Base-by-base conservation (phyloP, 2,888 invertebrate species). In the Lepidocyrtinus sp. region DNA sequence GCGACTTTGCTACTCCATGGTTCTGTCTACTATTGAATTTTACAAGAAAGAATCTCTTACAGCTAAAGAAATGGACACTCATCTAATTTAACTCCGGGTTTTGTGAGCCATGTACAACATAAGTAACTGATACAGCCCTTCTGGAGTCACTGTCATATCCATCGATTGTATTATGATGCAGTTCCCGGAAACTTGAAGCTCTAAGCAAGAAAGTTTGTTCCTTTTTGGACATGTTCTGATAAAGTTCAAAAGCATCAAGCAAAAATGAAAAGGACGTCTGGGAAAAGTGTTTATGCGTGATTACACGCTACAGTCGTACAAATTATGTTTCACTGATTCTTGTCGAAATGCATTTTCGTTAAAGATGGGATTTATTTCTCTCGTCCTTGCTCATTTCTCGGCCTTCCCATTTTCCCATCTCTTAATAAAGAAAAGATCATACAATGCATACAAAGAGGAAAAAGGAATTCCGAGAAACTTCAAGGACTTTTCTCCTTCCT, bases 401-500 rank as follows among this genome's bases (percentile, higher is more conserved):
- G 55, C 69, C 25, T 55, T 69, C 55, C 46, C 75, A 69, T 75
- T 68, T 68, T 75, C 68, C 50, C 65, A 21, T 55, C n/a, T 69
- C 63, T 69, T 67, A 75, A 75, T 75, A 75, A 69, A 75, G 75
- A 75, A 46, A 61, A 19, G 50, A n/a, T 46, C 69, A 62, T 75
- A 69, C 69, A 75, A 62, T 69, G 69, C 69, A 62, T 75, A 75
- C 75, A 75, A 75, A 55, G 17, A 75, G 59, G 75, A 68, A 73
- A 55, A 75, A 63, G 68, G 67, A 63, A 65, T 77, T 77, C 81
- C 81, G 25, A 61, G 62, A 70, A 81, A 81, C 76, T 74, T 65
- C 81, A 73, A 76, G 63, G 73, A 26, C 63, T 59, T 71, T 68
- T 64, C 65, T 69, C 22, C 22, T 55, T 65, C 64, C 55, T 67